These are phyloP conservation scores for Sula dactylatra DNA, from an alignment of 2,113 vertebrate genomes.

Conservation along the genomic window DNA sequence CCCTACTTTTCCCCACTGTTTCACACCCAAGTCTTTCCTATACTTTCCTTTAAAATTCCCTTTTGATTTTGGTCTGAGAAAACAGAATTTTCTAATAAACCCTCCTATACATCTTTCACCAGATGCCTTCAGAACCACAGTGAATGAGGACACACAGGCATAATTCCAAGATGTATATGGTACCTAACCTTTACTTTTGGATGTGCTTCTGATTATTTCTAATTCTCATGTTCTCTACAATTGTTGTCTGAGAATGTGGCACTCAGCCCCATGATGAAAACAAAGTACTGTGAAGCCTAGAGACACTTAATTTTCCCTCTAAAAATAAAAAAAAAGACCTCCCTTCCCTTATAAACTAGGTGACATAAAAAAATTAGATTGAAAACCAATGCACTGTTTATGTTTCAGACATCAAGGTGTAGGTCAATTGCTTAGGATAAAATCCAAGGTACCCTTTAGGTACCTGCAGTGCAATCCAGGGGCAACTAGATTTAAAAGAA, in stretches of 20 bases:
- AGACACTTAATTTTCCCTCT: background rate
- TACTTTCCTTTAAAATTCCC: background rate
- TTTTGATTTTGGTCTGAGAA: background rate
- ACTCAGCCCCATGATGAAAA: background rate
- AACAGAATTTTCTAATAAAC: background rate
- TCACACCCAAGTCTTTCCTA: background rate
- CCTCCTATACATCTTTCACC: background rate
- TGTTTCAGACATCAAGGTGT: background rate
- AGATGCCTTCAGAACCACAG: background rate
- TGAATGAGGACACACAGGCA: background rate
- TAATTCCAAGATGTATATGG: background rate
- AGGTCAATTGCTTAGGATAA: background rate
- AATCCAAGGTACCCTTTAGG: background rate
- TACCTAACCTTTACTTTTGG: background rate
- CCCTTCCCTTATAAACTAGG: background rate
- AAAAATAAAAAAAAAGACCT: background rate
- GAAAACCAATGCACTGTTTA: background rate
- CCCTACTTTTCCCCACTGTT: background rate
- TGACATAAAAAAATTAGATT: background rate
- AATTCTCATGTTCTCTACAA: background rate
- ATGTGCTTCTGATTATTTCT: background rate
- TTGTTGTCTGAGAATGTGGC: background rate
- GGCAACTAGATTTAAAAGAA: background rate
- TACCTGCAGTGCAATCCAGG: background rate
- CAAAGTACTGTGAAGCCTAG: background rate